Base-by-base conservation (phyloP, 2,888 invertebrate genomes). In the Pseudococcus jackbeardsleyi region DNA sequence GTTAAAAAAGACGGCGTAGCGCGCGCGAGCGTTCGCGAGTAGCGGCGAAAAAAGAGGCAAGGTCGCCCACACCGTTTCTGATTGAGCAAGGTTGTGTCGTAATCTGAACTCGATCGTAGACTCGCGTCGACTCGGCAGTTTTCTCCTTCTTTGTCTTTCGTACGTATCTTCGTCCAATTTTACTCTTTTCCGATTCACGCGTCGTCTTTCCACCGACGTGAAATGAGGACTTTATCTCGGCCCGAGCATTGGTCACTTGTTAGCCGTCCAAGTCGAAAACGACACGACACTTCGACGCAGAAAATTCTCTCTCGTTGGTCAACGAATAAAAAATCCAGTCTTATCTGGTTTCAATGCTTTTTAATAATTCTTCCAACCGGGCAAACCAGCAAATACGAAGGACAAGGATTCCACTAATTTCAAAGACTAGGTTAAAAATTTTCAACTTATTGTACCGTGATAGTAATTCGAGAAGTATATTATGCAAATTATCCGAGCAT, bases 11-110 rank as follows among this genome's bases (percentile, higher is more conserved):
- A 79, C 77, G 77, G 77, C 33, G 50, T 77, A 46, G 50, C 22
- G 19, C 77, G 79, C 77, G 79, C 87, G 79, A 79, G 87, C 79
- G 79, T 33, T 79, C 33, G 79, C 87, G 87, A 87, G 79, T 77
- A 87, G 77, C 50, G 39, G 54, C 77, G 87, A 87, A 87, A 87
- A 87, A 87, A 87, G 87, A 87, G 79, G 87, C 87, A 87, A 87
- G 87, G 87, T 87, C 87, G 87, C 87, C 87, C 79, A 87, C 87
- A 87, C 87, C 87, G 54, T 87, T 87, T 87, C 87, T 87, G 87
- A 87, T 87, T 87, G 87, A 50, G 87, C 87, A 87, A 87, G 87
- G 87, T 87, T 87, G 87, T 87, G 87, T 79, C 87, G 87, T 87
- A 87, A 87, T 87, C 79, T 54, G 77, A 77, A 48, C 48, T 79